A percentile compares a stretch with the other conserved stretches of the same genome.
These are phyloP conservation scores for Myopa tessellatipennis DNA, from an alignment of 2,888 invertebrate genomes.

Conservation along the genomic window DNA sequence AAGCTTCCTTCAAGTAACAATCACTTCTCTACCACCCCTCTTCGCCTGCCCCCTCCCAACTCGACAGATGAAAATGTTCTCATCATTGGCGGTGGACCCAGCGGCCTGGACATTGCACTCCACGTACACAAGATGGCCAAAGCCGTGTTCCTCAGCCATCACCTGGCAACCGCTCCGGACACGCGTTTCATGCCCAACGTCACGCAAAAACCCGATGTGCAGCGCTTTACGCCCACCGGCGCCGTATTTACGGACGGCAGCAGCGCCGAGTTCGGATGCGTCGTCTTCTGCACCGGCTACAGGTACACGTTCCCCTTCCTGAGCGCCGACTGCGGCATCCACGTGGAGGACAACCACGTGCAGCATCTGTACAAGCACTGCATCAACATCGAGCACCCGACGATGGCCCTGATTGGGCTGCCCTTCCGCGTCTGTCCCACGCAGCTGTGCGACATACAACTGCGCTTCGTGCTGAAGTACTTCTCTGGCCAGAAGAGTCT, in stretches of 20 bases:
- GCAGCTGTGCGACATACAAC: conserved; percentile 84
- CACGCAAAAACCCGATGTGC: conserved; percentile 74
- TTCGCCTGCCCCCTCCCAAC: background rate
- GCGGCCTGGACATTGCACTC: conserved; percentile 81
- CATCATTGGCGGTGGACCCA: conserved; percentile 88
- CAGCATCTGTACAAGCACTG: conserved; percentile 87
- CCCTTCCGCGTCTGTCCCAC: conserved; percentile 84
- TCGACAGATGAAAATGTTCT: conserved; percentile 74
- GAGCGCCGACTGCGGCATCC: conserved; percentile 74
- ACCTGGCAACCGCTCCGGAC: conserved; percentile 68
- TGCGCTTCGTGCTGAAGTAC: conserved; percentile 74
- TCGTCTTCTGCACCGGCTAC: conserved; percentile 85
- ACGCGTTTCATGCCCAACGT: conserved; percentile 77
- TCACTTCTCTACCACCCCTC: too few species aligned
- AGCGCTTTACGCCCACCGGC: conserved; percentile 69
- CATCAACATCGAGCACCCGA: conserved; percentile 81
- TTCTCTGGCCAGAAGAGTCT: conserved; percentile 74
- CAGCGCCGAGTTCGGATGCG: conserved; percentile 73
- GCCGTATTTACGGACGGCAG: conserved; percentile 75
- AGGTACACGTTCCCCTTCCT: conserved; percentile 81
- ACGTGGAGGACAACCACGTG: conserved; percentile 81
- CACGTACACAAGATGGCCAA: conserved; percentile 75
- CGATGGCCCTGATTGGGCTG: conserved; percentile 84
- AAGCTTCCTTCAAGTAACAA: too few species aligned
- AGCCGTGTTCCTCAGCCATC: conserved; percentile 77